Percentiles rank a stretch among this genome's conserved stretches.
Conservation (phyloP, 2,888 invertebrate species). For the Tinea trinotella region DNA sequence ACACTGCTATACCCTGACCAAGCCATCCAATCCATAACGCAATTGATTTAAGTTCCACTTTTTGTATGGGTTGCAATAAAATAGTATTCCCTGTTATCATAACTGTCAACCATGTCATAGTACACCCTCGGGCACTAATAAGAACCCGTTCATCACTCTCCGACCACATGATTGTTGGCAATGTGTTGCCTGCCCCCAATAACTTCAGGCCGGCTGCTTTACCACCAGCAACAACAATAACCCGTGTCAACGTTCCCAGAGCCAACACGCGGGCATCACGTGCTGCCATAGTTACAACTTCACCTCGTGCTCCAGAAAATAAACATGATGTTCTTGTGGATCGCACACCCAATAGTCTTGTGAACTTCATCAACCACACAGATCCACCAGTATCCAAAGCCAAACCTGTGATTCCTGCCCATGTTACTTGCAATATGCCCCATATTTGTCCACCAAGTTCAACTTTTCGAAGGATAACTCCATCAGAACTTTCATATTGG, state of each 20-base stretch:
- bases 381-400: constrained; percentile 94
- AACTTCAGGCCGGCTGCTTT: constrained; percentile 71
- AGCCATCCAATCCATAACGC: constrained; percentile 80
- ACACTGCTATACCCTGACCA: constrained; percentile 85
- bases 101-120: constrained; percentile 89
- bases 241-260: constrained; percentile 93
- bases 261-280: constrained; percentile 80
- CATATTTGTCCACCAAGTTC: constrained; percentile 64
- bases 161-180: constrained; percentile 94
- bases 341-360: constrained; percentile 88
- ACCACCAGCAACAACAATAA: constrained; percentile 67
- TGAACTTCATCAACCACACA: constrained; percentile 94
- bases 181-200: constrained; percentile 80
- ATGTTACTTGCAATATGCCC: constrained; percentile 58
- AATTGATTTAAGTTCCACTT: constrained; percentile 75
- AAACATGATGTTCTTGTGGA: constrained; percentile 93
- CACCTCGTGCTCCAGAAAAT: constrained; percentile 97
- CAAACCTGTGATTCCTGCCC: constrained; percentile 60
- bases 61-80: constrained; percentile 76
- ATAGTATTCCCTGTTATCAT: constrained; percentile 50
- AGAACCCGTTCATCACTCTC: constrained; percentile 82
- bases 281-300: constrained; percentile 71
- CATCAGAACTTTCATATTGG: constrained; percentile 90
- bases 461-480: constrained; percentile 50
- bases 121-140: constrained; percentile 86